A percentile compares a stretch with the other conserved stretches of the same genome.
phyloP scores from a whole-genome alignment of 2,888 invertebrate genomes.

The Stenodera caucasica region DNA sequence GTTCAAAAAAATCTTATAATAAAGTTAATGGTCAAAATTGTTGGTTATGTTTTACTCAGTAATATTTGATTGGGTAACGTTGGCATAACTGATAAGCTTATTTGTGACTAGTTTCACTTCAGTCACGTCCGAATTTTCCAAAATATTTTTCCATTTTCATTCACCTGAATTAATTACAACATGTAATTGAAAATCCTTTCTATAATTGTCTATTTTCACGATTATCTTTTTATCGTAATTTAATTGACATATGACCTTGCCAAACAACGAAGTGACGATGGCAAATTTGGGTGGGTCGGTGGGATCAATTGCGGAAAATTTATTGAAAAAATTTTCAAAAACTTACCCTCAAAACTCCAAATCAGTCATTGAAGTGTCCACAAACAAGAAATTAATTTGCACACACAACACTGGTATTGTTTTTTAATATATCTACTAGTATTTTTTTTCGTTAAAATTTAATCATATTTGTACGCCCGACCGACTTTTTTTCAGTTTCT shows the following conservation, averaged over 20 bases:
- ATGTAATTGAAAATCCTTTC: neutral
- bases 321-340: neutral
- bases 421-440: slow-evolving; percentile 19
- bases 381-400: too few species aligned
- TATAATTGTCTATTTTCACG: neutral
- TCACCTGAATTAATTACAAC: neutral
- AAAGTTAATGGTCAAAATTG: neutral
- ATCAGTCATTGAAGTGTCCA: neutral
- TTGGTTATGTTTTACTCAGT: neutral
- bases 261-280: neutral
- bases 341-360: neutral
- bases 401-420: slow-evolving; percentile 4
- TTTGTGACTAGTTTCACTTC: neutral
- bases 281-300: neutral
- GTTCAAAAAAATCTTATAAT: neutral
- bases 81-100: neutral
- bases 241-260: neutral
- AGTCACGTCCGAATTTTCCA: neutral
- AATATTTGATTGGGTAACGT: neutral
- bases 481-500: slow-evolving; percentile 28
- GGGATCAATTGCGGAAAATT: too few species aligned
- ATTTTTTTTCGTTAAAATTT: slow-evolving; percentile 38
- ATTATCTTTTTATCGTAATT: neutral
- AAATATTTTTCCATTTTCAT: neutral
- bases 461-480: slow-evolving; percentile 9